Base-by-base conservation (phyloP, 1,140 invertebrate genomes). In the Pseudomyrmex flavicornis region DNA sequence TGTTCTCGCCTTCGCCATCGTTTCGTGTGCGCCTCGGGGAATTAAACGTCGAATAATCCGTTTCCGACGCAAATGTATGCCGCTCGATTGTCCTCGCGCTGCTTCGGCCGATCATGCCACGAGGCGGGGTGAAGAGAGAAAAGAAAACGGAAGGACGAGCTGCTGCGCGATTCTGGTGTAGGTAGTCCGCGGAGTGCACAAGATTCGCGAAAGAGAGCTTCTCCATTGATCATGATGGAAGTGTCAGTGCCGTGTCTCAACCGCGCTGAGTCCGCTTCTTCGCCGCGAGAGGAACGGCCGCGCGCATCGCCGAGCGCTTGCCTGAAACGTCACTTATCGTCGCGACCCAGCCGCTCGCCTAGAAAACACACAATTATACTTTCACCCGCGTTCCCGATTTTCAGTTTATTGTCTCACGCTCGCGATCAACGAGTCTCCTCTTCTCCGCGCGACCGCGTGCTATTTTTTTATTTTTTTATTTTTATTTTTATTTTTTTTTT, bases 381-480 rank as follows among this genome's bases (percentile, higher is more conserved):
- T 90, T 90, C 87, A 90, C 83, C 80, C 79, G 56, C 72, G 65
- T 88, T 84, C 62, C 52, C 83, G 82, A 88, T 87, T 84, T 52
- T 87, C 44, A 68, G 66, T 86, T 84, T 86, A 80, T 84, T 63
- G 82, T 74, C 85, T 66, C 82, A 70, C 15, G 61, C 13, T 54
- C 22, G 13, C 20, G 50, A 22, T 52, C 15, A 20, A 1, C 17
- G 44, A 46, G 9, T 35, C 35, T 4, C 22, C 26, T 15, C 26
- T 15, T 46, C 13, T 44, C 3, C 61, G 61, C 62, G 62, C 62
- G 62, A 46, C n/a, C 35, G 35, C 35, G 7, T 35, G 35, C 35
- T 35, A 7, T 5, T 35, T 35, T 35, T 35, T 35, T 26, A 26
- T 26, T 26, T 26, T 26, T 26, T 26, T 26, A 2, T 26, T 2